phyloP scores from a whole-genome alignment of 2,888 invertebrate species.

The Sinotaia quadrata region DNA sequence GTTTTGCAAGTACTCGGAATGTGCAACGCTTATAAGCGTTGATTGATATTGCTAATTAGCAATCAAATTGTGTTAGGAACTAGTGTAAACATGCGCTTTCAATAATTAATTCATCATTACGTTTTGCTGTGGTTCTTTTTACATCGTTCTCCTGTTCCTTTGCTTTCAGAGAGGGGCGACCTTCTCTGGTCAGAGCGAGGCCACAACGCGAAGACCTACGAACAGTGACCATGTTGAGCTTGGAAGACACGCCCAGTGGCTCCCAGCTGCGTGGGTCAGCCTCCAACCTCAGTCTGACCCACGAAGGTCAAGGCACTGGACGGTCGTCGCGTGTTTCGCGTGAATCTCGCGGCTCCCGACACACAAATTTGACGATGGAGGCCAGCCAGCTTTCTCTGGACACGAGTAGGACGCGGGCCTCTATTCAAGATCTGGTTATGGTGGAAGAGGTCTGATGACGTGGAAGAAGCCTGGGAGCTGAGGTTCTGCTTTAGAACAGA shows the following conservation, averaged over 20 bases:
- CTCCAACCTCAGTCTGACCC: conserved; percentile 50
- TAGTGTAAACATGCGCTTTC: too few relatives aligned
- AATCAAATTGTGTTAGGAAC: too few relatives aligned
- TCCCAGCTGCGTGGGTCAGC: conserved; percentile 44
- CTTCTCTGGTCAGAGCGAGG: conserved; percentile 49
- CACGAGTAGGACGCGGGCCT: conserved; percentile 29
- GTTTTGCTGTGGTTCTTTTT: too few relatives aligned
- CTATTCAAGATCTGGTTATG: conserved; percentile 23
- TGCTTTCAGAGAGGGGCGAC: conserved; percentile 54
- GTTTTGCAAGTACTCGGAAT: too few relatives aligned
- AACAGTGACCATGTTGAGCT: conserved; percentile 49
- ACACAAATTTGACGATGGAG: conserved; percentile 32
- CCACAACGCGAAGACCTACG: conserved; percentile 37
- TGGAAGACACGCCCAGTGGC: conserved; percentile 46
- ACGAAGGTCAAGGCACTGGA: conserved; percentile 51
- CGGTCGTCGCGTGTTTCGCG: conserved; percentile 47
- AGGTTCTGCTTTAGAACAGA: background rate
- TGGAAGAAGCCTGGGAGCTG: background rate
- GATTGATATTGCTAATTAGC: too few relatives aligned
- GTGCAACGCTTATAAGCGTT: too few relatives aligned
- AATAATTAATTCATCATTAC: too few relatives aligned
- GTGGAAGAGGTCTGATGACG: conserved; percentile 13
- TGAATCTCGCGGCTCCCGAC: conserved; percentile 27
- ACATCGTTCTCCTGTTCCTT: too few relatives aligned
- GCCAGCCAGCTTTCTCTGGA: conserved; percentile 41